These are phyloP conservation scores for Ia io DNA, from an alignment of 2,113 vertebrate genomes.

Conservation along the genomic window DNA sequence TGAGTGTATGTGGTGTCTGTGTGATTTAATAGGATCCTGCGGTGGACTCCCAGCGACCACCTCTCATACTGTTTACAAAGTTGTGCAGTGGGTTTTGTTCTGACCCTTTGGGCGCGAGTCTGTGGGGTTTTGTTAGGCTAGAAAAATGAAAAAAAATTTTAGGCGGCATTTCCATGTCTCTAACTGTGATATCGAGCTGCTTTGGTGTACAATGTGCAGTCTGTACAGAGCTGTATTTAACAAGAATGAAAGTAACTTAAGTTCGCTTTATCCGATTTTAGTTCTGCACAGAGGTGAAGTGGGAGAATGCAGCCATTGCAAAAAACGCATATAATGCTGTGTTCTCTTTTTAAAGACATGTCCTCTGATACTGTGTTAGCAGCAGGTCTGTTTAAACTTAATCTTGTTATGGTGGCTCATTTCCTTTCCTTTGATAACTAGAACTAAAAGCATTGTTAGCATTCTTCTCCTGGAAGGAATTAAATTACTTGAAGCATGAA, in stretches of 20 bases:
- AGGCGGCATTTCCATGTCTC: conserved; percentile 75
- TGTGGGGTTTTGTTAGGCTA: conserved; percentile 68
- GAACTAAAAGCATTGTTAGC: conserved; percentile 60
- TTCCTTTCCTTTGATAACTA: conserved; percentile 62
- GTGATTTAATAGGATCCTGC: conserved; percentile 68
- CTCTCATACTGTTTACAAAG: conserved; percentile 80
- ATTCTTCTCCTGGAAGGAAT: conserved; percentile 64
- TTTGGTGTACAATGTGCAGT: conserved; percentile 83
- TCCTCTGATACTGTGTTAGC: conserved; percentile 67
- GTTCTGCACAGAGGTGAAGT: conserved; percentile 55
- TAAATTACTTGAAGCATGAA: conserved; percentile 76
- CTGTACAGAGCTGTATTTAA: conserved; percentile 85
- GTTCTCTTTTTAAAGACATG: conserved; percentile 1
- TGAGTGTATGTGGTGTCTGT: background rate
- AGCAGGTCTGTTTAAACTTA: conserved; percentile 70
- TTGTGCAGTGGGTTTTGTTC: conserved; percentile 74
- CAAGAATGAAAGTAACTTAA: conserved; percentile 73
- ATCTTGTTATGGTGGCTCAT: conserved; percentile 51
- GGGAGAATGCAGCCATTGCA: conserved; percentile 34
- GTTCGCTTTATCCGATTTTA: conserved; percentile 57
- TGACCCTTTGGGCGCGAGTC: conserved; percentile 60
- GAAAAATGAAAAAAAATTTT: conserved; percentile 70
- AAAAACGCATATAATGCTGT: background rate
- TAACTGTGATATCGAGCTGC: conserved; percentile 80
- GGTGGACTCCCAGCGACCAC: conserved; percentile 70